Percentiles rank a stretch among this genome's conserved stretches.
Evolutionary conservation across 2,113 vertebrate species (phyloP).

Genomic region (Psettodes erumei): DNA sequence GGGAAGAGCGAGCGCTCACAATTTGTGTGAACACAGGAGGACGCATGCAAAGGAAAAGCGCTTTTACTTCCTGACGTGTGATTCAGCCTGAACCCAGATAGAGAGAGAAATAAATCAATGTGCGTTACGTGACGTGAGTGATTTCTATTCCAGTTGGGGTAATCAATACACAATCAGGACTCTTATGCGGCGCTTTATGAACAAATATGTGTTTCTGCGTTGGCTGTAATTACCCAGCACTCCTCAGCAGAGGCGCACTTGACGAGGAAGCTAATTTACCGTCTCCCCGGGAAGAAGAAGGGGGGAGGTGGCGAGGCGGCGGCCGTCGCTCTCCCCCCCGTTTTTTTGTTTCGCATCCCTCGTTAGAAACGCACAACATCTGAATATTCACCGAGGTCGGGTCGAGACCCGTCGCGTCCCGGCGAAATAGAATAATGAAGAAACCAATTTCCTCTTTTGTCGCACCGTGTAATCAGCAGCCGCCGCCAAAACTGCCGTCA

Average conservation of each 20-base stretch:
- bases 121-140: background rate
- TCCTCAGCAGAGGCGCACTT: constrained; percentile 13
- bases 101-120: constrained; percentile 11
- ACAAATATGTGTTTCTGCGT: constrained; percentile 8
- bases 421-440: constrained; percentile 57
- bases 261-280: constrained; percentile 35
- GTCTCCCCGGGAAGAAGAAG: background rate
- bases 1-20: background rate
- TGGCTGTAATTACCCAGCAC: constrained; percentile 45
- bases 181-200: constrained; percentile 1
- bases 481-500: constrained; percentile 57
- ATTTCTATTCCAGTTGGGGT: background rate
- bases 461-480: constrained; percentile 61
- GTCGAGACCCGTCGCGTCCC: constrained; percentile 62
- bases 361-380: constrained; percentile 45
- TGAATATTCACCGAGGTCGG: constrained; percentile 54
- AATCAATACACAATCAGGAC: constrained; percentile 38
- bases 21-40: background rate
- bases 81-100: background rate
- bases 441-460: constrained; percentile 68
- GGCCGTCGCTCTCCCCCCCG: constrained; percentile 21
- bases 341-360: constrained; percentile 26
- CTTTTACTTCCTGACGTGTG: background rate
- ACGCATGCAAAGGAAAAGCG: background rate
- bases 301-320: constrained; percentile 1